Evolutionary conservation across 2,888 invertebrate species (phyloP).

Genomic region (Synergus gifuensis): DNA sequence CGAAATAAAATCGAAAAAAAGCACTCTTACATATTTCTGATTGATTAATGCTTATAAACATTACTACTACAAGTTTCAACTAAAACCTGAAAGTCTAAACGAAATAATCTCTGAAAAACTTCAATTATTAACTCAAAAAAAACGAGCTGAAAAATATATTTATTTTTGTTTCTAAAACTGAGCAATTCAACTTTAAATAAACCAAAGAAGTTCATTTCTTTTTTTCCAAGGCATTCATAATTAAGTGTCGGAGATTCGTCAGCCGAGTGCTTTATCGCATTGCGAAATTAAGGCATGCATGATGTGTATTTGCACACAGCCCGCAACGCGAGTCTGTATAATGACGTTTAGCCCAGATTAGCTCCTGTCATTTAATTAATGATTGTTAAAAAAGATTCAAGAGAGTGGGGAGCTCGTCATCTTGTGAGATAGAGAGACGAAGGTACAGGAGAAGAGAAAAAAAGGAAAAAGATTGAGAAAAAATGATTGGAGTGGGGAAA

Average conservation of each 20-base stretch:
- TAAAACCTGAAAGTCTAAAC: too few species aligned
- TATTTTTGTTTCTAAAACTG: not conserved
- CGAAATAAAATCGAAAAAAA: too few species aligned
- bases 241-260: not conserved
- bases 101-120: too few species aligned
- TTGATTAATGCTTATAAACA: too few species aligned
- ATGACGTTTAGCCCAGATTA: conserved; percentile 5
- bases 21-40: too few species aligned
- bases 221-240: not conserved
- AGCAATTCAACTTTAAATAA: not conserved
- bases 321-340: not conserved
- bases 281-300: conserved; percentile 3
- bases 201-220: not conserved
- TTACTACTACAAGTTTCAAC: too few species aligned
- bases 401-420: not conserved
- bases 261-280: conserved; percentile 13
- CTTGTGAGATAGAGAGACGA: not conserved
- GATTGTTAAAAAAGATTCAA: not conserved
- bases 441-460: not conserved
- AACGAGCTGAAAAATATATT: not conserved
- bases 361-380: not conserved
- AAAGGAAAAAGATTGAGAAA: not conserved
- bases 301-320: conserved; percentile 14
- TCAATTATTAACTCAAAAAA: not conserved
- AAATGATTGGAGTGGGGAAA: not conserved